Evolutionary conservation across 2,888 invertebrate species (phyloP), one percentile per base, ranked within the genome.

Genomic region (Rhaphigaster nebulosa): DNA sequence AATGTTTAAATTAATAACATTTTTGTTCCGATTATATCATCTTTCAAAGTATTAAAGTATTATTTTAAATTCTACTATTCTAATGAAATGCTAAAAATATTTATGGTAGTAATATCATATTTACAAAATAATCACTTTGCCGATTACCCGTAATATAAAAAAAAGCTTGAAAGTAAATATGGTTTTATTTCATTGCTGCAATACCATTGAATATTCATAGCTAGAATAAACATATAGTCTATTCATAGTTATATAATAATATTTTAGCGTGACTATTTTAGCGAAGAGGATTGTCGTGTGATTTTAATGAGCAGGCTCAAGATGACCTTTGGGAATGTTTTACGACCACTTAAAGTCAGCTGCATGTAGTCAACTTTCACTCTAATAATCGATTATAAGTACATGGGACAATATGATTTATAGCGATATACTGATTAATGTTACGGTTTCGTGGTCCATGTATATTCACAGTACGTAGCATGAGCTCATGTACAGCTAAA

Each of bases 271-370:
- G 20, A 76, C 34, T 76, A 76, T 38, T 76, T 76, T 76, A 38
- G 34, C 70, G 23, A 76, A 8, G 70, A 76, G 34, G 70, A 76
- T 76, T 76, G 34, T 76, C 70, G 70, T 76, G 20, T 38, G 70
- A 76, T 76, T 76, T 76, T 76, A 76, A 76, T 76, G 70, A 76
- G 38, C 70, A 70, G 70, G 70, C 70, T 23, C 34, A 8, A 20
- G 70, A 76, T 76, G 70, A 76, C 70, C 70, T 76, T 76, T 76
- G 18, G 70, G 15, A 76, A 76, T 76, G 70, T 76, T 76, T 76
- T 76, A 76, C 70, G 70, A 20, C 70, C 70, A 76, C 70, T 38
- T 38, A 76, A 76, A 76, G 34, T 76, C 70, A 38, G 70, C 70
- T 76, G 34, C 70, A 76, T 76, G 38, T 20, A 76, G 20, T 38